Evolutionary conservation across 2,797 vertebrate genomes (phyloP).

Genomic region (Esox masquinongy): DNA sequence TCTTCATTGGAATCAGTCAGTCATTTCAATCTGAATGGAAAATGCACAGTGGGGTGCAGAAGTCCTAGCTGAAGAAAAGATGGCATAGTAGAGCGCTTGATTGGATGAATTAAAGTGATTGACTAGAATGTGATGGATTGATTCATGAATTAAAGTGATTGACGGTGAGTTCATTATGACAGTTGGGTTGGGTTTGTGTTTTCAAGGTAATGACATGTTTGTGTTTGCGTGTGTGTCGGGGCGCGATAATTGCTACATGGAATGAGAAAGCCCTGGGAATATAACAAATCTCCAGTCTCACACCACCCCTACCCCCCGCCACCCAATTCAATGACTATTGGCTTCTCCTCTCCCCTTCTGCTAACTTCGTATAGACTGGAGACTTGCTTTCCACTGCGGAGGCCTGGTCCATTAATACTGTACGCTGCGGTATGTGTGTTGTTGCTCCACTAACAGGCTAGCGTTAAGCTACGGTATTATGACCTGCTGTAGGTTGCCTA

Average conservation of each 20-base stretch:
- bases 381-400: constrained; percentile 64
- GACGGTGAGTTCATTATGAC: constrained; percentile 31
- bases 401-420: constrained; percentile 39
- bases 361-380: constrained; percentile 63
- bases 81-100: constrained; percentile 62
- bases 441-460: constrained; percentile 49
- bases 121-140: too few relatives aligned
- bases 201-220: constrained; percentile 4
- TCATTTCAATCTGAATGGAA: neutral
- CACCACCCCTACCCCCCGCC: constrained; percentile 9
- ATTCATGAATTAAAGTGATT: constrained; percentile 6
- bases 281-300: constrained; percentile 73
- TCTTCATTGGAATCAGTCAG: neutral
- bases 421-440: constrained; percentile 50
- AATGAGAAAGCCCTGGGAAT: constrained; percentile 53
- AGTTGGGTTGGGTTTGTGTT: constrained; percentile 46
- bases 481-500: neutral
- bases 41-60: neutral
- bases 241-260: constrained; percentile 22
- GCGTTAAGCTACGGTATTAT: constrained; percentile 8
- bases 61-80: constrained; percentile 70
- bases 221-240: constrained; percentile 50
- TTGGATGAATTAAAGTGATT: constrained; percentile 54
- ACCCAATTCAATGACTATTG: constrained; percentile 12
- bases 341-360: neutral